phyloP scores from a whole-genome alignment of 2,113 vertebrate genomes.

The Sprattus sprattus region DNA sequence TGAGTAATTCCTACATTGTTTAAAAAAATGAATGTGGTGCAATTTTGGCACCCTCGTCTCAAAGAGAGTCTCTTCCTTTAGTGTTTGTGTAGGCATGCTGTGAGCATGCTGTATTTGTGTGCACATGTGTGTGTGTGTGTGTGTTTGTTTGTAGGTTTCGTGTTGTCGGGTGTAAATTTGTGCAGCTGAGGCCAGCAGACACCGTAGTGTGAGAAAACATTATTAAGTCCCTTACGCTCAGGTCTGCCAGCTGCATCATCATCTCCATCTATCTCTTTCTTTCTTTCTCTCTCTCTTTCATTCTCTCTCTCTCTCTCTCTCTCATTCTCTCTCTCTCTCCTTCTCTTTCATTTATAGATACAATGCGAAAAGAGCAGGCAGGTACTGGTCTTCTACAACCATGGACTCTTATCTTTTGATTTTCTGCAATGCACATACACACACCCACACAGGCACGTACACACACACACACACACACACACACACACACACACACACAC shows the following conservation, averaged over 20 bases:
- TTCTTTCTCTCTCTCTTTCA: not conserved
- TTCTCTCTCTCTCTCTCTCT: not conserved
- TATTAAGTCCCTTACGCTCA: slow-evolving; percentile 58
- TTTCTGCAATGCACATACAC: no score
- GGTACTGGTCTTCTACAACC: no score
- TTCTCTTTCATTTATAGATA: not conserved
- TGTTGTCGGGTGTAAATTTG: slow-evolving; percentile 68
- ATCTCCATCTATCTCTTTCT: not conserved
- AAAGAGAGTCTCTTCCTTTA: no score
- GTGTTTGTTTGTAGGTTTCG: slow-evolving; percentile 34
- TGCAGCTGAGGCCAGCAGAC: slow-evolving; percentile 73
- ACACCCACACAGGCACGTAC: no score
- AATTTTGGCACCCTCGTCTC: no score
- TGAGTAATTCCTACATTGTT: no score
- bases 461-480: no score
- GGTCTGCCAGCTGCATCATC: slow-evolving; percentile 56
- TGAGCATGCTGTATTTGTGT: not conserved
- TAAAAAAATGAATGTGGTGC: no score
- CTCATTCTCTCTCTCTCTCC: not conserved
- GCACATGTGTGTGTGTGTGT: not conserved
- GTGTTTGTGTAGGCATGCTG: not conserved
- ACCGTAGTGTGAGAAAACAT: slow-evolving; percentile 76
- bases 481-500: not conserved
- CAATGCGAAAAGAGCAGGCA: not conserved
- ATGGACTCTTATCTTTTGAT: no score